These are phyloP conservation scores for Crossoptilon crossoptilon DNA, from an alignment of 2,797 vertebrate species.

Conservation along the genomic window DNA sequence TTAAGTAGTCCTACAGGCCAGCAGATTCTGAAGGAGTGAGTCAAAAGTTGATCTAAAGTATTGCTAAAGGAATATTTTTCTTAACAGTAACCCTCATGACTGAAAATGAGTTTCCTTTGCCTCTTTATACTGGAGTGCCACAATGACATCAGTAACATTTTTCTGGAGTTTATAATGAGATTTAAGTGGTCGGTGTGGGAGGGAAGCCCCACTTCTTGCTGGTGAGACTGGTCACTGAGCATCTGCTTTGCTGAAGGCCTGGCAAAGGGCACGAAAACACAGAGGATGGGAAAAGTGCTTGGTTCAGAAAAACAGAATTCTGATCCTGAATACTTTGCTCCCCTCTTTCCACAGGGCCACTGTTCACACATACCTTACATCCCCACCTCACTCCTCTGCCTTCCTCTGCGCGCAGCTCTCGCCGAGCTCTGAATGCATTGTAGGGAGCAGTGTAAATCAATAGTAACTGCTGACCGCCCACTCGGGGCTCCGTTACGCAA, in stretches of 20 bases:
- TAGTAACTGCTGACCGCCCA: slow-evolving; percentile 81
- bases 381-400: background rate
- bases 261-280: background rate
- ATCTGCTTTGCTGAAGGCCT: background rate
- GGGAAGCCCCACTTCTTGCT: background rate
- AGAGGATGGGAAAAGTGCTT: background rate
- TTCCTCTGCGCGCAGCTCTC: background rate
- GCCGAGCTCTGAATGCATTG: slow-evolving; percentile 68
- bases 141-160: background rate
- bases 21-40: background rate
- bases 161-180: background rate
- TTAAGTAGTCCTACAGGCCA: background rate
- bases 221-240: background rate
- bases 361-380: background rate
- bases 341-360: background rate
- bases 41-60: background rate
- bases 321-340: background rate
- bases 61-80: background rate
- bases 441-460: slow-evolving; percentile 77
- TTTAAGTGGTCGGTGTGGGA: background rate
- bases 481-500: slow-evolving; percentile 79
- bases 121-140: background rate
- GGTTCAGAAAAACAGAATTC: background rate
- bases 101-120: background rate
- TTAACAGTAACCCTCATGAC: background rate